Percentiles rank a stretch among this genome's conserved stretches.
These are phyloP conservation scores for Caenorhabditis sp. DNA, from an alignment of 2,888 invertebrate genomes.

Conservation along the genomic window DNA sequence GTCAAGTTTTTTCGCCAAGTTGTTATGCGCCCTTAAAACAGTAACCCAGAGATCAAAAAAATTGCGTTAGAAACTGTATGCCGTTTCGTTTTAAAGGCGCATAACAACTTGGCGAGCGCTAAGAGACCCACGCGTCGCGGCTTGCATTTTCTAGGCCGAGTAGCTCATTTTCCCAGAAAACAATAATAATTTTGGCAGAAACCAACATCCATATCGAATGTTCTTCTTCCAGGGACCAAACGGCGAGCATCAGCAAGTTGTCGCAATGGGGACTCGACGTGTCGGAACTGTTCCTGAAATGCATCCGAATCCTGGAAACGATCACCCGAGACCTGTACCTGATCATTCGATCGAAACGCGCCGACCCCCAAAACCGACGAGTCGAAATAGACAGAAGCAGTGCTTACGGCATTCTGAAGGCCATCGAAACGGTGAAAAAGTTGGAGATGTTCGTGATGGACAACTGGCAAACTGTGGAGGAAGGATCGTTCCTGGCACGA, in stretches of 20 bases:
- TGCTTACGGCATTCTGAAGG: conserved; percentile 10
- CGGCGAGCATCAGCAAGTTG: conserved; percentile 2
- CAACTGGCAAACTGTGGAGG: conserved; percentile 45
- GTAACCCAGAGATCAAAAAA: too few species aligned
- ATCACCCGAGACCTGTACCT: conserved; percentile 87
- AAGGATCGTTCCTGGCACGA: conserved; percentile 35
- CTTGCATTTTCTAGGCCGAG: too few species aligned
- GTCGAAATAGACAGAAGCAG: conserved; percentile 4
- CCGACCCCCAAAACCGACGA: neutral
- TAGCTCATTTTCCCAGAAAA: neutral
- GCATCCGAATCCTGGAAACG: conserved; percentile 88
- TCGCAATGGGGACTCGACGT: conserved; percentile 41
- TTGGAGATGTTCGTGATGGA: conserved; percentile 23
- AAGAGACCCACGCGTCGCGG: too few species aligned
- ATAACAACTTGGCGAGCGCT: too few species aligned
- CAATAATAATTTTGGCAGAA: too few species aligned
- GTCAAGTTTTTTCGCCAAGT: neutral
- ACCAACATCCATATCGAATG: too few species aligned
- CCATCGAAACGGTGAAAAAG: conserved; percentile 30
- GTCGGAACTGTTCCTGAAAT: conserved; percentile 43
- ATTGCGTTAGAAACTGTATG: too few species aligned
- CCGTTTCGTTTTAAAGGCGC: too few species aligned
- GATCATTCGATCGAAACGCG: conserved; percentile 86
- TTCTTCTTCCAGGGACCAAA: conserved; percentile 3
- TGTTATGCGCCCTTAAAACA: too few species aligned